Conservation (phyloP, 2,888 invertebrate genomes). For the Apamea anceps region DNA sequence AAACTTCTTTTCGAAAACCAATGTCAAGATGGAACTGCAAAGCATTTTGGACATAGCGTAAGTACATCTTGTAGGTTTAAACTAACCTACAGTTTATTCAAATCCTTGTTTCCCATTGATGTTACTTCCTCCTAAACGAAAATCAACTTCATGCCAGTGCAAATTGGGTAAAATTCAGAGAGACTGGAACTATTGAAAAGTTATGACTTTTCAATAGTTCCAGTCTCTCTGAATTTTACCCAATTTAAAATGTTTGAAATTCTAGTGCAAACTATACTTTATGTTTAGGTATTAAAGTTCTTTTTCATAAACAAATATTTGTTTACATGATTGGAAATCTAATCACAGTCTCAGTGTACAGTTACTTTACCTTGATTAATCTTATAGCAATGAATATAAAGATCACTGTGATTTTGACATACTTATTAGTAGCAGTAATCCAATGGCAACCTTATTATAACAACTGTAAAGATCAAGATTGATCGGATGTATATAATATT, state of each 20-base stretch:
- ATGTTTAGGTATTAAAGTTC: neutral
- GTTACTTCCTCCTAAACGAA: neutral
- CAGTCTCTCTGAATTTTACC: too few species aligned
- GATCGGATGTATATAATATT: neutral
- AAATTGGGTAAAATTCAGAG: neutral
- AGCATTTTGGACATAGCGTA: constrained; percentile 21
- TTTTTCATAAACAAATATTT: neutral
- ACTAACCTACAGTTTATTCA: neutral
- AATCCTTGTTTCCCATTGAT: neutral
- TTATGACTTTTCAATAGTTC: too few species aligned
- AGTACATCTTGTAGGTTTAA: constrained; percentile 7
- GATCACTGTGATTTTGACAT: too few species aligned
- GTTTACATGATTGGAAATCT: too few species aligned
- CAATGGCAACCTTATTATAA: too few species aligned
- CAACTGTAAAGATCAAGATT: too few species aligned
- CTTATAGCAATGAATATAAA: too few species aligned
- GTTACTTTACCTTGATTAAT: too few species aligned
- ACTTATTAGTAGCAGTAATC: too few species aligned
- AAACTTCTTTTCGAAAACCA: constrained; percentile 39
- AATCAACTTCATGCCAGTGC: neutral
- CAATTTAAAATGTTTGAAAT: neutral
- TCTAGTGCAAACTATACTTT: neutral
- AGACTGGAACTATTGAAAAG: neutral
- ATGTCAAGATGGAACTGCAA: constrained; percentile 29
- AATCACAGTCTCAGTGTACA: too few species aligned